Percentiles rank a stretch among this genome's conserved stretches.
Evolutionary conservation across 1,140 invertebrate genomes (phyloP).

Genomic region (Drosophila parabipectinata): DNA sequence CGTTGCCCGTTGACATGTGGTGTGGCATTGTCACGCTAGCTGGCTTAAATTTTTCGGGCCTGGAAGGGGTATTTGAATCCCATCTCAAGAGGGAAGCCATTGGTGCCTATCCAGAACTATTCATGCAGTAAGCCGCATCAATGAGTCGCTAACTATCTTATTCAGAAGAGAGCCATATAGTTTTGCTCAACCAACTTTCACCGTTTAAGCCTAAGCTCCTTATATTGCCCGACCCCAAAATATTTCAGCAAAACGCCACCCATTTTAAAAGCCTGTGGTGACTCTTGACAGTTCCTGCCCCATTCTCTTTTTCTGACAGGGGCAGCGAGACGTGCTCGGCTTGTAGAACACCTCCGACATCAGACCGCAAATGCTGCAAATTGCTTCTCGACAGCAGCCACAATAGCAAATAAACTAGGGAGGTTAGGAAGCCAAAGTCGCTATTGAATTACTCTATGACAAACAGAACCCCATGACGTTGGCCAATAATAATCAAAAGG

Average conservation of each 20-base stretch:
- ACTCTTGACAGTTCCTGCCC: constrained; percentile 13
- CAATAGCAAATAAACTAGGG: constrained; percentile 13
- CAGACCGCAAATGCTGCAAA: constrained; percentile 41
- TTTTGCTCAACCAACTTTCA: constrained; percentile 14
- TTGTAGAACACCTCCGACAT: constrained; percentile 36
- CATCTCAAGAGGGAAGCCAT: not conserved
- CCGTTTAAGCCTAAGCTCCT: constrained; percentile 37
- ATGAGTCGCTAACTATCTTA: constrained; percentile 33
- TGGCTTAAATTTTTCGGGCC: not conserved
- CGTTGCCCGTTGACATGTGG: constrained; percentile 22
- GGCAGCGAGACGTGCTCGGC: constrained; percentile 24
- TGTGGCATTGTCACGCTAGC: constrained; percentile 21
- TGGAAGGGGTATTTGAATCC: not conserved
- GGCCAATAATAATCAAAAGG: too few relatives aligned
- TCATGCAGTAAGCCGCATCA: constrained; percentile 30
- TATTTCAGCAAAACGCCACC: constrained; percentile 29
- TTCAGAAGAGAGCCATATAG: constrained; percentile 12
- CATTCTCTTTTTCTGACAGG: not conserved
- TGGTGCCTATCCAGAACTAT: not conserved
- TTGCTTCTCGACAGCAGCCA: constrained; percentile 17
- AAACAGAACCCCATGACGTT: not conserved
- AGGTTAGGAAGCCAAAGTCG: not conserved
- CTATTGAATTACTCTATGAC: constrained; percentile 6
- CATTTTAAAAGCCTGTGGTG: constrained; percentile 20
- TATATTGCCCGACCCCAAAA: constrained; percentile 15